These are phyloP conservation scores for Chascanopsetta lugubris DNA, from an alignment of 2,113 vertebrate species.

Conservation along the genomic window DNA sequence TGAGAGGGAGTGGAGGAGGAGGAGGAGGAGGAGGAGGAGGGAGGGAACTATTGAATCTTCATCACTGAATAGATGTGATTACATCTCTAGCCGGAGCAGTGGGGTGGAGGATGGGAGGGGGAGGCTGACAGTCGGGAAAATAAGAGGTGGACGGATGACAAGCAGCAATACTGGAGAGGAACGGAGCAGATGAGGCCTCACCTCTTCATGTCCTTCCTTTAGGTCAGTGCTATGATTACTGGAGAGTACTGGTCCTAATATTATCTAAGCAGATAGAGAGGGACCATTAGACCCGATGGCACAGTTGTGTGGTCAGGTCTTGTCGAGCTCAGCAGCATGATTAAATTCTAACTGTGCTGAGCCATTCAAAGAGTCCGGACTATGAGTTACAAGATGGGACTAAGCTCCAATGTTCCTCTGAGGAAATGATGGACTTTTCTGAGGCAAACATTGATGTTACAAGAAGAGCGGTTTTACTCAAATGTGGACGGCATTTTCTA, in stretches of 20 bases:
- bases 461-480: too few relatives aligned
- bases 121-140: slow-evolving; percentile 43
- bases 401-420: neutral
- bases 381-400: neutral
- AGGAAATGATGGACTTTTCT: neutral
- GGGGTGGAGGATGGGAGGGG: slow-evolving; percentile 1
- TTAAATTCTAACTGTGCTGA: neutral
- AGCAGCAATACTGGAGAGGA: slow-evolving; percentile 33
- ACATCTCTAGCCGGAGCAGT: slow-evolving; percentile 23
- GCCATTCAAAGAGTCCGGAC: neutral
- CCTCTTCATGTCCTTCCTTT: slow-evolving; percentile 31
- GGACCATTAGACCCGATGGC: slow-evolving; percentile 22
- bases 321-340: slow-evolving; percentile 21
- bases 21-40: slow-evolving; percentile 43
- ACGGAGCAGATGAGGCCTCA: slow-evolving; percentile 37
- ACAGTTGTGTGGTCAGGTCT: neutral
- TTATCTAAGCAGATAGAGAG: slow-evolving; percentile 32
- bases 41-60: slow-evolving; percentile 54
- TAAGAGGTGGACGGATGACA: slow-evolving; percentile 51
- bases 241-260: slow-evolving; percentile 21
- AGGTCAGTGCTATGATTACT: slow-evolving; percentile 47
- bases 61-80: slow-evolving; percentile 67
- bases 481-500: too few relatives aligned
- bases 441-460: slow-evolving; percentile 3
- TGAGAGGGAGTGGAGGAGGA: slow-evolving; percentile 3